Conservation (phyloP, 2,888 invertebrate species). For the Parelbella ahira region DNA sequence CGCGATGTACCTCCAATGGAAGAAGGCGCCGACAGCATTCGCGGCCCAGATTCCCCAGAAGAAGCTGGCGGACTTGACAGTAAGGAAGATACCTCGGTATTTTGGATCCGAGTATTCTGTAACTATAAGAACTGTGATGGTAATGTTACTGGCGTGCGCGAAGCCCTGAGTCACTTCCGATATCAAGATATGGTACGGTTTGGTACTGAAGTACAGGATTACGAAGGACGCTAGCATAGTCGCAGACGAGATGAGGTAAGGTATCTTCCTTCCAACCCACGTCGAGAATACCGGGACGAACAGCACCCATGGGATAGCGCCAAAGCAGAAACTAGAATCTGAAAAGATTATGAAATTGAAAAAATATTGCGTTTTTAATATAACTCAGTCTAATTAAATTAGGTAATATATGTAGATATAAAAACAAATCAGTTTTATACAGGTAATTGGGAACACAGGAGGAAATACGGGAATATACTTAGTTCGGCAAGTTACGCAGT, state of each 20-base stretch:
- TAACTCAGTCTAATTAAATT: too few relatives aligned
- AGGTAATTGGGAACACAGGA: too few relatives aligned
- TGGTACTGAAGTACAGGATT: conserved; percentile 35
- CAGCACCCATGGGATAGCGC: conserved; percentile 39
- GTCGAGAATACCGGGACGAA: conserved; percentile 34
- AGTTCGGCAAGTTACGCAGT: too few relatives aligned
- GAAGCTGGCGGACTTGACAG: conserved; percentile 37
- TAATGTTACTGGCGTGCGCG: conserved; percentile 33
- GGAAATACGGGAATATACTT: too few relatives aligned
- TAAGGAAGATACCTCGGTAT: conserved; percentile 36
- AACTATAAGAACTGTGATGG: conserved; percentile 33
- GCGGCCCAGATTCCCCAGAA: conserved; percentile 40
- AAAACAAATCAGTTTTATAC: too few relatives aligned
- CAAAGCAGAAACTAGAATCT: conserved; percentile 41
- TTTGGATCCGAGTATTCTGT: conserved; percentile 37
- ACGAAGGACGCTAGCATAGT: conserved; percentile 33
- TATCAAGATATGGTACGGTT: conserved; percentile 35
- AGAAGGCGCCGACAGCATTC: conserved; percentile 39
- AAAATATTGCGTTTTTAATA: too few relatives aligned
- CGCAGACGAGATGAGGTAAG: conserved; percentile 34
- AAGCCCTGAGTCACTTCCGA: conserved; percentile 40
- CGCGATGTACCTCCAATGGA: conserved; percentile 37
- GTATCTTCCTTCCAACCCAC: conserved; percentile 36
- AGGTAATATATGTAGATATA: too few relatives aligned
- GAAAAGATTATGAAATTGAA: too few relatives aligned